A percentile compares a stretch with the other conserved stretches of the same genome.
Conservation (phyloP, 2,797 vertebrate genomes). For the Enteromius afrohamiltoni region DNA sequence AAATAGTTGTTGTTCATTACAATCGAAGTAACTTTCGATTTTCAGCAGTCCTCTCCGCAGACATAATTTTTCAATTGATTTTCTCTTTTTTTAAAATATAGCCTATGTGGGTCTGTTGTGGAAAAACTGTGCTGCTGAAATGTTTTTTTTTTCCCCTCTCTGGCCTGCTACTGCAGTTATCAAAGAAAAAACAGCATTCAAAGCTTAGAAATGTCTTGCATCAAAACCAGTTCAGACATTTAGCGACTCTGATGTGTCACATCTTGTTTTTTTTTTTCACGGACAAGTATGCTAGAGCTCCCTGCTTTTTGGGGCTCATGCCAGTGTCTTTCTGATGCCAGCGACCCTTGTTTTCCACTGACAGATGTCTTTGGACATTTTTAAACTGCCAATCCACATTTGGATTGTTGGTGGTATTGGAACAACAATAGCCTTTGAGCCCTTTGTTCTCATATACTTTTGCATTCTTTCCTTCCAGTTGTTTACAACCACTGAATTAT, state of each 20-base stretch:
- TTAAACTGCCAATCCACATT: slow-evolving; percentile 19
- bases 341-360: slow-evolving; percentile 1
- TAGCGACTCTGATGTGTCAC: not conserved
- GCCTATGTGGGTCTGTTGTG: not conserved
- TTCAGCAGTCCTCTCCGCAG: not conserved
- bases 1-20: slow-evolving; percentile 23
- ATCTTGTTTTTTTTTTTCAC: not conserved
- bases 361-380: slow-evolving; percentile 20
- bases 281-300: not conserved
- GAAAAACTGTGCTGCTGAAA: not conserved
- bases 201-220: not conserved
- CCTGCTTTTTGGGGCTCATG: not conserved
- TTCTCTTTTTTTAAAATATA: not conserved
- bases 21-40: not conserved
- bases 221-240: slow-evolving; percentile 1
- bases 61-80: slow-evolving; percentile 13
- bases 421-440: slow-evolving; percentile 12
- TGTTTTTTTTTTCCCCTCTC: not conserved
- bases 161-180: slow-evolving; percentile 2
- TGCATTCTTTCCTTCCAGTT: not conserved
- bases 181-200: not conserved
- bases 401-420: not conserved
- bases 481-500: slow-evolving; percentile 20
- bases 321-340: slow-evolving; percentile 15
- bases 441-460: not conserved